Conservation (phyloP, 2,797 vertebrate genomes). For the Sarcoramphus papa region DNA sequence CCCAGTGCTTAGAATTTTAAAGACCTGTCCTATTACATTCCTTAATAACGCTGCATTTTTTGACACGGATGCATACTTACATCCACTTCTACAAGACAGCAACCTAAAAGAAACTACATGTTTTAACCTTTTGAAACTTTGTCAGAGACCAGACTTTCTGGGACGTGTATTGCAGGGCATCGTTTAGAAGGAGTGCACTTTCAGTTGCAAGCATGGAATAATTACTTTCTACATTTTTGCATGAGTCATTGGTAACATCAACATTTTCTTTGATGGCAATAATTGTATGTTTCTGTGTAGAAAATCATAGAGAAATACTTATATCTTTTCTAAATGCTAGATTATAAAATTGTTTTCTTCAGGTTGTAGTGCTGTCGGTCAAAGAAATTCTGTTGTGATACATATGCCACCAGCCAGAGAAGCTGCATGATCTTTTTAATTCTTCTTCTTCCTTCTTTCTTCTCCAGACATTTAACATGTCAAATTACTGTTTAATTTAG, state of each 20-base stretch:
- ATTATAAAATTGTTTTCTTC: neutral
- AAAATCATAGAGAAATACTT: neutral
- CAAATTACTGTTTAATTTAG: neutral
- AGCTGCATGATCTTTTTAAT: neutral
- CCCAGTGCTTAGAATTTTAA: neutral
- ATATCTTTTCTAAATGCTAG: neutral
- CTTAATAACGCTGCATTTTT: rapidly evolving
- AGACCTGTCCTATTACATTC: neutral
- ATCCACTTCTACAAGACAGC: neutral
- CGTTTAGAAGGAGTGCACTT: neutral
- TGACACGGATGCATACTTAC: neutral
- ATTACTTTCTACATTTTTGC: neutral
- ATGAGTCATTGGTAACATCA: neutral
- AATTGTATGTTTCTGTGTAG: neutral
- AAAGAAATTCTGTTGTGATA: neutral
- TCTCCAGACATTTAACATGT: neutral
- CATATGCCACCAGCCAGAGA: neutral
- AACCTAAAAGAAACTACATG: neutral
- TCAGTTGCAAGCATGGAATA: neutral
- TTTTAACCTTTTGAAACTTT: neutral
- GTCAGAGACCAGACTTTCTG: neutral
- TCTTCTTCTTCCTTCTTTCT: neutral
- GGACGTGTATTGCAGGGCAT: neutral
- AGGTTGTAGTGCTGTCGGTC: neutral
- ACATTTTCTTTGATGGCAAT: neutral